Evolutionary conservation across 2,888 invertebrate species (phyloP).

Genomic region (Linnaemya vulpina): DNA sequence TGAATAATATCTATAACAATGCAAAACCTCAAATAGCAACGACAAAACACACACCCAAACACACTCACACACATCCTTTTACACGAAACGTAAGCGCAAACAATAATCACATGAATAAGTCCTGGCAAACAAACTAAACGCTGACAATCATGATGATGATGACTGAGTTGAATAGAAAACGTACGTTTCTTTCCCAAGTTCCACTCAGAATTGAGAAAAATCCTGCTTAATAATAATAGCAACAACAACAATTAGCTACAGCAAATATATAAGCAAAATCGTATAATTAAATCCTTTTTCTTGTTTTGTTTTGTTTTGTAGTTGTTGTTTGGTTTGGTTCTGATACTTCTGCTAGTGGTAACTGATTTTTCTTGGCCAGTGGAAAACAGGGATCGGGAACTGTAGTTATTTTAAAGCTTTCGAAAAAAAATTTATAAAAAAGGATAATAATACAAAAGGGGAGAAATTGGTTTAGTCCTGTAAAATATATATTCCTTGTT

Average conservation of each 20-base stretch:
- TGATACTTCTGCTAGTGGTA: conserved; percentile 38
- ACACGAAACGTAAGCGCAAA: not conserved
- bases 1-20: conserved; percentile 47
- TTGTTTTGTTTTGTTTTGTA: not conserved
- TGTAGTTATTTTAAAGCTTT: too few relatives aligned
- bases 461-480: too few relatives aligned
- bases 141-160: conserved; percentile 47
- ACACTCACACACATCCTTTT: conserved; percentile 17
- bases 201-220: conserved; percentile 22
- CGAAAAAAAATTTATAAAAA: too few relatives aligned
- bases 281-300: conserved; percentile 82
- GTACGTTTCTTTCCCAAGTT: conserved; percentile 51
- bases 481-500: too few relatives aligned
- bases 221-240: conserved; percentile 29
- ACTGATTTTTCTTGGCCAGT: conserved; percentile 29
- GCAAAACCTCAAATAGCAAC: conserved; percentile 50
- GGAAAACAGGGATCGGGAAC: not conserved
- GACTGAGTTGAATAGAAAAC: conserved; percentile 56
- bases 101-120: conserved; percentile 38
- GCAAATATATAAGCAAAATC: conserved; percentile 76
- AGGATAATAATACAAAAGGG: too few relatives aligned
- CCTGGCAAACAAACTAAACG: conserved; percentile 37
- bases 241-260: conserved; percentile 32
- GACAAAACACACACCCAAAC: conserved; percentile 30
- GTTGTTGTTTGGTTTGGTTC: not conserved